Base-by-base conservation (phyloP, 2,113 vertebrate species). In the Rhipidura dahli region DNA sequence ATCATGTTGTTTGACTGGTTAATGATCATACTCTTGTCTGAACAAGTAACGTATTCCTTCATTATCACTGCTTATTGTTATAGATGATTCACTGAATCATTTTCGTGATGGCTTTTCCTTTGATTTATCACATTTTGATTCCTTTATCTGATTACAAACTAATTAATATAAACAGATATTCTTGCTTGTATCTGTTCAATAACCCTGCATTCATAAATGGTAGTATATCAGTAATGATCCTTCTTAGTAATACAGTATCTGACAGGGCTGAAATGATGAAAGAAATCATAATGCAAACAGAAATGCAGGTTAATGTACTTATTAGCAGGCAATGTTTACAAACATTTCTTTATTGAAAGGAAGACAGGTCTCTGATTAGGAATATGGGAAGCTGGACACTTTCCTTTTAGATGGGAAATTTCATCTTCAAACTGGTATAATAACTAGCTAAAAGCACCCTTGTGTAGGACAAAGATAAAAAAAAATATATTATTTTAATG, bases 171-270 rank as follows among this genome's bases (percentile, higher is more conserved):
- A 94, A 90, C 56, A 90, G 35, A 54, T 90, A 63, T 28, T 78
- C 73, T 79, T 53, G 12, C 27, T 68, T 68, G 65, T 84, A 35
- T 42, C 61, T 78, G 39, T 87, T 51, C 44, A 93, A 81, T 72
- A 92, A 84, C 5, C 22, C 33, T 31, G 87, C 63, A 95, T 87
- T 93, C n/a, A 89, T 78, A 96, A 93, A 80, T 76, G 35, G 81
- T 61, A 82, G 42, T 93, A 15, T 26, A 64, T 87, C 24, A 35
- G 16, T 93, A 91, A 91, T 63, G 76, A 31, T 66, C 63, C 39
- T 45, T 12, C 66, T 68, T 84, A 87, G 45, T 53, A 96, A 51
- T 16, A 18, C 6, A 30, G 13, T 37, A 73, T 65, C 56, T 72
- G 42, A 88, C 83, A 70, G 30, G 56, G 60, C 40, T 83, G 44